phyloP scores from a whole-genome alignment of 2,797 vertebrate species.

The Gorsachius magnificus region DNA sequence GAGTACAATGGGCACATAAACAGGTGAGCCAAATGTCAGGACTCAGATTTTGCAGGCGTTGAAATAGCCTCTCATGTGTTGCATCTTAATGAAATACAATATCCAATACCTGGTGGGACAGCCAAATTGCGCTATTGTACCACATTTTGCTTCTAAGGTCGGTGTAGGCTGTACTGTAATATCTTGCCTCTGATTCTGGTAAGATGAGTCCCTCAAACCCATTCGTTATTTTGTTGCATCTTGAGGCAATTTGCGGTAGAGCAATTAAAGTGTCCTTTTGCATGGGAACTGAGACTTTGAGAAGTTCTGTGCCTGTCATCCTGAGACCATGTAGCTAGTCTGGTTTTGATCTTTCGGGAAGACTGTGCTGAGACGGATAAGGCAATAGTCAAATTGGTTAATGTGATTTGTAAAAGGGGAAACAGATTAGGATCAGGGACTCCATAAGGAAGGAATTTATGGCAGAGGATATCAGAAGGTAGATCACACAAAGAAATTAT shows the following conservation, averaged over 20 bases:
- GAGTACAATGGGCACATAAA: neutral
- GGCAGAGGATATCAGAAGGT: neutral
- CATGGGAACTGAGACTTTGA: neutral
- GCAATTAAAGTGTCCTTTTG: neutral
- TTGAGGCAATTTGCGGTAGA: neutral
- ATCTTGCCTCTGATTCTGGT: neutral
- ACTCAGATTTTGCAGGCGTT: neutral
- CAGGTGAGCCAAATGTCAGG: neutral
- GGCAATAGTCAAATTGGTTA: neutral
- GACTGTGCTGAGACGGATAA: neutral
- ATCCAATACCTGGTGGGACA: neutral
- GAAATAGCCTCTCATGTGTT: neutral
- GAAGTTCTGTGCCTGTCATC: neutral
- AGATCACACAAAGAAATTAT: neutral
- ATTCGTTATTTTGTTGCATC: neutral
- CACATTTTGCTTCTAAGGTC: neutral
- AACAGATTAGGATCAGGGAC: neutral
- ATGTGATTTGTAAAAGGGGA: neutral
- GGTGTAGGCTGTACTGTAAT: neutral
- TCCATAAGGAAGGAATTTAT: neutral
- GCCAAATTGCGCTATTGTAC: neutral
- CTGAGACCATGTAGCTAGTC: neutral
- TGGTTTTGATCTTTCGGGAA: slow-evolving; percentile 8
- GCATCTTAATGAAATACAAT: neutral
- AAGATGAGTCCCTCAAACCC: neutral